Percentiles rank a stretch among this genome's conserved stretches.
Conservation (phyloP, 2,113 vertebrate genomes). For the human (Homo sapiens) region GRCh38 chr13:106638501-106639000, state of each 20-base stretch:
- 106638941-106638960: fast-evolving
- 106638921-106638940: not conserved
- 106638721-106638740: not conserved
- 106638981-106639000: not conserved
- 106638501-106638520: conserved; percentile 42
- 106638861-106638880: not conserved
- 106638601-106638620: conserved; percentile 18
- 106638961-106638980: fast-evolving
- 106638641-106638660: not conserved
- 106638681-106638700: not conserved
- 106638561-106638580: not conserved
- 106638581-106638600: conserved; percentile 45
- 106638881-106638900: not conserved
- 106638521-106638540: not conserved
- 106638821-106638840: too few relatives aligned
- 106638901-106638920: not conserved
- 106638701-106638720: not conserved
- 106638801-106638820: fast-evolving
- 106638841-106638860: not conserved
- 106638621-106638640: not conserved
- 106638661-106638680: not conserved
- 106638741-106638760: not conserved
- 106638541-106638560: conserved; percentile 63
- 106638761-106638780: not conserved
- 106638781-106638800: fast-evolving